Evolutionary conservation across 2,888 invertebrate genomes (phyloP).

Genomic region (Leptura quadrifasciata): DNA sequence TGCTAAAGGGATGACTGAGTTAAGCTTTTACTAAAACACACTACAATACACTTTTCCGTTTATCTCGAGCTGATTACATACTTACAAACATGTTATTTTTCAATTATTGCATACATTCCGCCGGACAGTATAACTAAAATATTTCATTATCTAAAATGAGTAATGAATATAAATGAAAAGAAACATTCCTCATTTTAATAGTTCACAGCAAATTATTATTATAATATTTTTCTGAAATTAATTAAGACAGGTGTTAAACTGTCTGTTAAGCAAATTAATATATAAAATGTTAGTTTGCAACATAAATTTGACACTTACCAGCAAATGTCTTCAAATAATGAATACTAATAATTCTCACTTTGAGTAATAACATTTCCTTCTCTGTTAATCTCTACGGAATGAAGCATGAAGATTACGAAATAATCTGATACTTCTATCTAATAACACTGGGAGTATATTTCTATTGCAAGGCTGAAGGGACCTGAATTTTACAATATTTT

Average conservation of each 20-base stretch:
- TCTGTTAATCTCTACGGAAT: too few species aligned
- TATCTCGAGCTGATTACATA: slow-evolving; percentile 1
- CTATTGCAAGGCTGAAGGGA: too few species aligned
- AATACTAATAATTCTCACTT: background rate
- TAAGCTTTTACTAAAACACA: too few species aligned
- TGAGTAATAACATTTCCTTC: background rate
- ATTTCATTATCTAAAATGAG: slow-evolving; percentile 15
- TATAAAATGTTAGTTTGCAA: background rate
- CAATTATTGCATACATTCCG: background rate
- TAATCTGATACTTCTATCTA: too few species aligned
- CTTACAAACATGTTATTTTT: slow-evolving; percentile 11
- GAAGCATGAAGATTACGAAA: too few species aligned
- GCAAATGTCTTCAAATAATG: background rate
- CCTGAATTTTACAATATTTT: too few species aligned
- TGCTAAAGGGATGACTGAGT: too few species aligned
- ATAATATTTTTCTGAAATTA: background rate
- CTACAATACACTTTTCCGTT: background rate
- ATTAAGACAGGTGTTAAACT: background rate
- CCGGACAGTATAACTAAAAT: slow-evolving; percentile 7
- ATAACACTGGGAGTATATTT: too few species aligned
- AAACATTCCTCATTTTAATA: slow-evolving; percentile 21
- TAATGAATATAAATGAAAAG: slow-evolving; percentile 26
- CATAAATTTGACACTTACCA: background rate
- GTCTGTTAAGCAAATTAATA: slow-evolving; percentile 1
- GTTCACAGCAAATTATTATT: slow-evolving; percentile 28